phyloP scores from a whole-genome alignment of 2,797 vertebrate genomes.

The Galagoides demidoff region DNA sequence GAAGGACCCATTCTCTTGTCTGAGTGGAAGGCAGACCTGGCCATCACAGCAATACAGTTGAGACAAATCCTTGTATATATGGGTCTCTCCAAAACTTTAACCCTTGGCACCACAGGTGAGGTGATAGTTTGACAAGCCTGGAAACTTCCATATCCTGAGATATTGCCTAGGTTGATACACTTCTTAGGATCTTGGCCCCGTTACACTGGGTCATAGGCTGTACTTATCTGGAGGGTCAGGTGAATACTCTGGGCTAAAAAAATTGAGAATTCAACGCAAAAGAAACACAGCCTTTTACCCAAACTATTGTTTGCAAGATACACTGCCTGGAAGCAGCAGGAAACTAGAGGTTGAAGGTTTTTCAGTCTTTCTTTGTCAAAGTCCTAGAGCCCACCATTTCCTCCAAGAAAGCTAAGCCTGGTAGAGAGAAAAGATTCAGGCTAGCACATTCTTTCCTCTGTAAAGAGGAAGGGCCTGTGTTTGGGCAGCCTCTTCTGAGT shows the following conservation, averaged over 20 bases:
- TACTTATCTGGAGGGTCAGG: neutral
- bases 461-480: neutral
- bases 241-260: neutral
- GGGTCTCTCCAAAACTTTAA: neutral
- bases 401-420: slow-evolving; percentile 11
- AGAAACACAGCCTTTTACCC: neutral
- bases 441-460: neutral
- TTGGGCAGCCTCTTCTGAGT: neutral
- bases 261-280: neutral
- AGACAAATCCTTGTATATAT: neutral
- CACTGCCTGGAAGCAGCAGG: neutral
- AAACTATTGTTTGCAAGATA: neutral
- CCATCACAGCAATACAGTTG: neutral
- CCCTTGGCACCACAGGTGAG: neutral
- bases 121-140: neutral
- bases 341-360: neutral
- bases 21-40: neutral
- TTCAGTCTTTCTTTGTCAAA: neutral
- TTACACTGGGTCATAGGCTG: neutral
- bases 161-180: neutral
- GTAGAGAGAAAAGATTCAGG: neutral
- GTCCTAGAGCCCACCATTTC: neutral
- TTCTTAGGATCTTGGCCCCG: neutral
- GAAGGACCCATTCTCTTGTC: neutral
- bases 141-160: neutral